Conservation (phyloP, 2,888 invertebrate genomes). For the Lasioglossum morio region DNA sequence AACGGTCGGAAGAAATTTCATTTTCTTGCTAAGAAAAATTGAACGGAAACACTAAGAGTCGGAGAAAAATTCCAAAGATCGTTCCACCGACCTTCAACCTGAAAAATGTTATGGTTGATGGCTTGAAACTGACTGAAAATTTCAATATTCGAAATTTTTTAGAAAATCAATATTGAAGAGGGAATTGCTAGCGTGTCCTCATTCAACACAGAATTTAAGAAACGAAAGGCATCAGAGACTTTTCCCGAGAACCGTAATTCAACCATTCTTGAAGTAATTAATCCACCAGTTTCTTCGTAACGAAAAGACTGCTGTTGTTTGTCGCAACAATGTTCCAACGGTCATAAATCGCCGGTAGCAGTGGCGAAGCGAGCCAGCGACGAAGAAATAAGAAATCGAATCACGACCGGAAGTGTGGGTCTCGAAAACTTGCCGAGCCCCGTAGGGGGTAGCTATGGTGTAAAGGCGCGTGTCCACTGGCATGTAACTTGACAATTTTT, state of each 20-base stretch:
- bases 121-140: not conserved
- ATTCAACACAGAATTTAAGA: not conserved
- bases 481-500: too few relatives aligned
- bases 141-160: too few relatives aligned
- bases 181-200: not conserved
- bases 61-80: not conserved
- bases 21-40: not conserved
- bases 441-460: not conserved
- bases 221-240: not conserved
- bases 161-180: too few relatives aligned
- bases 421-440: not conserved
- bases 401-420: not conserved
- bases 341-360: not conserved
- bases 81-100: not conserved
- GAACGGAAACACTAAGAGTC: not conserved
- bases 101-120: not conserved
- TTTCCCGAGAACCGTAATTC: not conserved
- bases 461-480: not conserved
- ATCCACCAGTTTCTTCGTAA: not conserved
- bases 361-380: not conserved
- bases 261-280: not conserved
- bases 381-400: slow-evolving; percentile 5
- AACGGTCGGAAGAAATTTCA: not conserved
- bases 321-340: not conserved
- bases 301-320: not conserved